These are phyloP conservation scores for Hoplias malabaricus DNA, from an alignment of 2,113 vertebrate genomes.

Conservation along the genomic window DNA sequence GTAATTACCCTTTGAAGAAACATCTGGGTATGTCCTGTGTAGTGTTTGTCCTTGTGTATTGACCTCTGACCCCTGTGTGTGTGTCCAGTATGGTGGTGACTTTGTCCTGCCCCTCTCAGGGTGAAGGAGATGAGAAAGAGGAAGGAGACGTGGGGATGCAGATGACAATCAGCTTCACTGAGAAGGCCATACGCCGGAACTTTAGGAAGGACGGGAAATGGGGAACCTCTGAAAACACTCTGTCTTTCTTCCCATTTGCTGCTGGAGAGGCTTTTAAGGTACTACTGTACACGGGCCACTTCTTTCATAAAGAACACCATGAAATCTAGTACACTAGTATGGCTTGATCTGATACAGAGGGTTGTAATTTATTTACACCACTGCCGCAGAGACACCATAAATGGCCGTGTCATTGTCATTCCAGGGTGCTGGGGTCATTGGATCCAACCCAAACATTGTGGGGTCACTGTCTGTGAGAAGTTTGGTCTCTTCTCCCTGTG, in stretches of 20 bases:
- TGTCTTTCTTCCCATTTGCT: slow-evolving; percentile 87
- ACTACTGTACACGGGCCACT: no score
- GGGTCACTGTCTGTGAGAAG: no score
- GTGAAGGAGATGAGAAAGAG: slow-evolving; percentile 71
- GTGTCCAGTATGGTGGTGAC: slow-evolving; percentile 79
- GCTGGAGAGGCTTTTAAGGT: slow-evolving; percentile 87
- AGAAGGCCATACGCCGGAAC: slow-evolving; percentile 82
- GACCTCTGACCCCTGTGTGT: slow-evolving; percentile 11
- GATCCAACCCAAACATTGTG: no score
- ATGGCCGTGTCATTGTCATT: no score
- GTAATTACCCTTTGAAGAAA: background rate
- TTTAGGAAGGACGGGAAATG: slow-evolving; percentile 81
- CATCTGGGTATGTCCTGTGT: background rate
- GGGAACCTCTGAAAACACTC: slow-evolving; percentile 81
- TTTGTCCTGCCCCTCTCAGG: slow-evolving; percentile 72
- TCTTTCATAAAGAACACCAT: no score
- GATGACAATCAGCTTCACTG: slow-evolving; percentile 79
- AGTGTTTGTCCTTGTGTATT: background rate
- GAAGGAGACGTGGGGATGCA: slow-evolving; percentile 81
- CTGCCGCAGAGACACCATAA: no score
- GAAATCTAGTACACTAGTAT: no score
- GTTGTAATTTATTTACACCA: no score
- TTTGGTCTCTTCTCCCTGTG: no score
- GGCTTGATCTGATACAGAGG: no score
- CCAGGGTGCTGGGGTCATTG: no score